Percentiles rank a stretch among this genome's conserved stretches.
Conservation (phyloP, 2,797 vertebrate genomes). For the Alca torda region DNA sequence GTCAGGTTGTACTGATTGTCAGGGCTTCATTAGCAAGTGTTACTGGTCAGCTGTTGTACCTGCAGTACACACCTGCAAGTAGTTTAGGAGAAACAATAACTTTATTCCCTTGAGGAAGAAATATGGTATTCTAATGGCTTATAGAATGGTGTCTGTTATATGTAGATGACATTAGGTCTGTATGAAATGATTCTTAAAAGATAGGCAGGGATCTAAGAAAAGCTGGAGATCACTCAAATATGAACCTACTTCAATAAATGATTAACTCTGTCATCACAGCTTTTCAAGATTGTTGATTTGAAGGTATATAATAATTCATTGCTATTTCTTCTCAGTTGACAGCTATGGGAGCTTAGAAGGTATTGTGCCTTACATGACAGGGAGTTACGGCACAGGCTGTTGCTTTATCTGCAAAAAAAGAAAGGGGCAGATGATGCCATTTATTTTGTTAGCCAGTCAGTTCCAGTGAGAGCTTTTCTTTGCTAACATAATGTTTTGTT, state of each 20-base stretch:
- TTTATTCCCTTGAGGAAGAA: not conserved
- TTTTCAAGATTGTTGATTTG: not conserved
- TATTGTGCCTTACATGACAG: not conserved
- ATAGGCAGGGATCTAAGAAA: not conserved
- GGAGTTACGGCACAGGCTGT: not conserved
- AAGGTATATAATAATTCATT: slow-evolving; percentile 3
- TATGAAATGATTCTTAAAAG: not conserved
- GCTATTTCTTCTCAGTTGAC: not conserved
- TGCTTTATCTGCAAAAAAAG: not conserved
- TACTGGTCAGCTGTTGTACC: not conserved
- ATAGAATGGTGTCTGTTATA: not conserved
- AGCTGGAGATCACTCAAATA: not conserved
- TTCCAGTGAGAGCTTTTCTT: slow-evolving; percentile 17
- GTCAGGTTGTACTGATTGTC: not conserved
- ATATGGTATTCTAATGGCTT: not conserved
- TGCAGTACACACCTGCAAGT: not conserved
- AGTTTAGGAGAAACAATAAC: not conserved
- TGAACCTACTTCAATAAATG: slow-evolving; percentile 3
- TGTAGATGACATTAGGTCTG: not conserved
- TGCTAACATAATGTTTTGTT: slow-evolving; percentile 61
- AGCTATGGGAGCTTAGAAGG: slow-evolving; percentile 2
- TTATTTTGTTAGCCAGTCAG: not conserved
- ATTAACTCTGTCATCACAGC: slow-evolving; percentile 15
- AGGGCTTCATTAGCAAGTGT: not conserved
- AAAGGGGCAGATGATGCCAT: not conserved